phyloP scores from a whole-genome alignment of 2,113 vertebrate species.

The Syngnathus scovelli region DNA sequence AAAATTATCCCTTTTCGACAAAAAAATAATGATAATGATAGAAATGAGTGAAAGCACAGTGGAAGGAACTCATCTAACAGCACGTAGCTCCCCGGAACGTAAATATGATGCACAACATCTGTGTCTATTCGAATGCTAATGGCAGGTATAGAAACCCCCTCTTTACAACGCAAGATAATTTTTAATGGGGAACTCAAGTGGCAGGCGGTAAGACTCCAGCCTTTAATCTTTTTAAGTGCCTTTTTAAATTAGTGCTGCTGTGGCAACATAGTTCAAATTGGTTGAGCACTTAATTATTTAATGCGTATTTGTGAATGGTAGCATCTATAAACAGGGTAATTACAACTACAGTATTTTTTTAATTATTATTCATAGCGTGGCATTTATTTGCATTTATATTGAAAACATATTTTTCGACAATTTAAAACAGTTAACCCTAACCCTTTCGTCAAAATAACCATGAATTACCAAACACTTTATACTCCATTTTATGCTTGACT shows the following conservation, averaged over 20 bases:
- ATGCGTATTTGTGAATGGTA: neutral
- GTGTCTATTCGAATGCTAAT: neutral
- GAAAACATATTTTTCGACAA: too few species aligned
- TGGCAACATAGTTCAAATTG: neutral
- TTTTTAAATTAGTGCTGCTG: neutral
- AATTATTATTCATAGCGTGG: neutral
- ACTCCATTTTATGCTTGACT: too few species aligned
- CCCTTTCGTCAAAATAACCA: too few species aligned
- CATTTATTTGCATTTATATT: neutral
- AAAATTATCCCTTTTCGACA: neutral
- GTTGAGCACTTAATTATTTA: neutral
- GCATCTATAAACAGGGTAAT: neutral
- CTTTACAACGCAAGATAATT: neutral
- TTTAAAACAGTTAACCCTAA: too few species aligned
- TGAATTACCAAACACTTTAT: too few species aligned
- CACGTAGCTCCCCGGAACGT: neutral
- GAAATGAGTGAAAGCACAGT: neutral
- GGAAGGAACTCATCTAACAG: neutral
- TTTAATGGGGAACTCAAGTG: neutral
- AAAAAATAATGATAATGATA: neutral
- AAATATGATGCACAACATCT: neutral
- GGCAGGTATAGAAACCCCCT: neutral
- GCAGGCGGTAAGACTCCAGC: neutral
- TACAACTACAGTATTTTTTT: neutral
- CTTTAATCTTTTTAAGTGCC: neutral